These are phyloP conservation scores for Athalia rosae DNA, from an alignment of 2,888 invertebrate genomes.

Conservation along the genomic window DNA sequence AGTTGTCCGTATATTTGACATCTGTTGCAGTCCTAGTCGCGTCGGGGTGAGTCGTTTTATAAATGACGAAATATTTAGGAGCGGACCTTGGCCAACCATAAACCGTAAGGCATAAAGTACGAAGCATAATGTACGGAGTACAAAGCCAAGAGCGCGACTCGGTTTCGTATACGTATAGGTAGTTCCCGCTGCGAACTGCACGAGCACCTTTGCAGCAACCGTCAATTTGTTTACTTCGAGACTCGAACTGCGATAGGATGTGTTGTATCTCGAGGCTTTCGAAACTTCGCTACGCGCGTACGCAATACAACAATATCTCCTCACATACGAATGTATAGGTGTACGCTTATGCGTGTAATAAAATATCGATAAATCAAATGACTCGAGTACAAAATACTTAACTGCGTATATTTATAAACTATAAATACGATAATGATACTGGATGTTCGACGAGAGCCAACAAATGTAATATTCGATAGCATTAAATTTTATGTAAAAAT, in stretches of 20 bases:
- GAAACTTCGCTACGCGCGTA: slow-evolving; percentile 8
- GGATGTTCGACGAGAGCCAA: too few species aligned
- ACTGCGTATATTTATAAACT: too few species aligned
- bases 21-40: too few species aligned
- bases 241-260: neutral
- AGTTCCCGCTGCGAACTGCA: slow-evolving; percentile 28
- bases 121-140: too few species aligned
- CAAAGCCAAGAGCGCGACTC: too few species aligned
- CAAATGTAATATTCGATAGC: too few species aligned
- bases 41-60: neutral
- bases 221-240: slow-evolving; percentile 36
- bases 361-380: neutral
- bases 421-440: too few species aligned
- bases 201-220: slow-evolving; percentile 12
- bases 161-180: too few species aligned
- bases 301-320: neutral
- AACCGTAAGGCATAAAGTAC: neutral
- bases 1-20: neutral
- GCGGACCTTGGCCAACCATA: slow-evolving; percentile 37
- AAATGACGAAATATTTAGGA: slow-evolving; percentile 26
- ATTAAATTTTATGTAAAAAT: too few species aligned
- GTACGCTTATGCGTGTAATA: neutral
- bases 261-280: neutral
- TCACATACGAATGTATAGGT: neutral
- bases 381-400: neutral